Evolutionary conservation across 2,888 invertebrate genomes (phyloP).

Genomic region (Himalopsyche tibetana): DNA sequence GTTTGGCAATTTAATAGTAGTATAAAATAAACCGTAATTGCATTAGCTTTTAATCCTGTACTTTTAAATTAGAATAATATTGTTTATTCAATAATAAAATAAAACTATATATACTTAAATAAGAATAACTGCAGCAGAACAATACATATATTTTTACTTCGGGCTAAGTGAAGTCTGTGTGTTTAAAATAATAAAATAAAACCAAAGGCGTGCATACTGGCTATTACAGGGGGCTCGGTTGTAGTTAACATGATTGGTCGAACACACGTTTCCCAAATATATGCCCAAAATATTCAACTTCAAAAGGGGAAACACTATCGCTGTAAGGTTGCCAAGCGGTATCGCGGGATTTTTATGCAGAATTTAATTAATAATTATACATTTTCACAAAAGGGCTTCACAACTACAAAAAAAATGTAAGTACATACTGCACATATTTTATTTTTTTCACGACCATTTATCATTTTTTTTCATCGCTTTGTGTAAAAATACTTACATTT

Average conservation of each 20-base stretch:
- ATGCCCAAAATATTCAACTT: background rate
- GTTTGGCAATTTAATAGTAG: too few relatives aligned
- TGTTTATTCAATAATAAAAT: background rate
- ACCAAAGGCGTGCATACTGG: slow-evolving; percentile 39
- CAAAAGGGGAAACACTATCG: slow-evolving; percentile 22
- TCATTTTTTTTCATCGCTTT: background rate
- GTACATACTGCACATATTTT: slow-evolving; percentile 44
- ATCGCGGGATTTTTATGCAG: slow-evolving; percentile 51
- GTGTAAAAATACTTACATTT: background rate
- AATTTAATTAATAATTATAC: slow-evolving; percentile 52
- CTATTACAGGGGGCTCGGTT: slow-evolving; percentile 10
- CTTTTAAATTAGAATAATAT: too few relatives aligned
- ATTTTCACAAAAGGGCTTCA: slow-evolving; percentile 54
- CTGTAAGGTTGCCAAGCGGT: slow-evolving; percentile 34
- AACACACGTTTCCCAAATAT: slow-evolving; percentile 23
- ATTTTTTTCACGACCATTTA: background rate
- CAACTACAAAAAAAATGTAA: slow-evolving; percentile 57
- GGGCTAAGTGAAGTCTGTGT: too few relatives aligned
- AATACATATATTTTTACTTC: too few relatives aligned
- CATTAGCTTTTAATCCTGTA: too few relatives aligned
- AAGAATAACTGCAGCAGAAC: background rate
- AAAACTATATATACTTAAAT: background rate
- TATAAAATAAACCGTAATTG: too few relatives aligned
- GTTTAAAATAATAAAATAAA: slow-evolving; percentile 1
- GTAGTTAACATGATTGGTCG: slow-evolving; percentile 55